These are phyloP conservation scores for Luscinia luscinia DNA, from an alignment of 2,797 vertebrate genomes.

Conservation along the genomic window DNA sequence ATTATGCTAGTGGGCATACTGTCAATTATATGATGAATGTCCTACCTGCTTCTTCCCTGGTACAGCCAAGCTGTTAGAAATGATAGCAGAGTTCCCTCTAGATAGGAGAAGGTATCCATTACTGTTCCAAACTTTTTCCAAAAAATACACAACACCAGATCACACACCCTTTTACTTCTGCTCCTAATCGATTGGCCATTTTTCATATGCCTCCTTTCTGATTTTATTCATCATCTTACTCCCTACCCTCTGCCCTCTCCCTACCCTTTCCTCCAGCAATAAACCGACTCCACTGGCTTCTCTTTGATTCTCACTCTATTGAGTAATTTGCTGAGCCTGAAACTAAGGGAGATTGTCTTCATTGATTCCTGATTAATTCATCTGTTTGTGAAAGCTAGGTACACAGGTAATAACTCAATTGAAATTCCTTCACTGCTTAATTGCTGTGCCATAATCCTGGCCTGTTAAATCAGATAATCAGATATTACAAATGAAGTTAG, in stretches of 20 bases:
- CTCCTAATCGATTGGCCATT: background rate
- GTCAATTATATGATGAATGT: constrained; percentile 16
- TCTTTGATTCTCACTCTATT: background rate
- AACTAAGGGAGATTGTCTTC: constrained; percentile 30
- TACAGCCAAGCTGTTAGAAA: background rate
- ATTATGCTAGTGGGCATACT: background rate
- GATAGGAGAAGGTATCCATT: background rate
- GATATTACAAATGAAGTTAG: background rate
- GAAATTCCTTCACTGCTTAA: constrained; percentile 39
- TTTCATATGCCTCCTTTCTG: background rate
- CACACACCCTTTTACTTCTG: background rate
- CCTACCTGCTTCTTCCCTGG: background rate
- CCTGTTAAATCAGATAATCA: constrained; percentile 26
- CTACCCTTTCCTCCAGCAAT: background rate
- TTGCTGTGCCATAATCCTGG: constrained; percentile 13
- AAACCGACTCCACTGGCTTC: background rate
- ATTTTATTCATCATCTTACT: background rate
- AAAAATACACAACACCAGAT: background rate
- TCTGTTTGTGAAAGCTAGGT: background rate
- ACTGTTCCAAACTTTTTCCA: background rate
- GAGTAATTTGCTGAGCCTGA: constrained; percentile 24
- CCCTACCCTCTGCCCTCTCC: background rate
- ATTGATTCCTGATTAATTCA: constrained; percentile 56
- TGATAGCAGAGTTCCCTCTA: background rate
- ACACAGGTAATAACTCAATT: constrained; percentile 41